Base-by-base conservation (phyloP, 2,797 vertebrate species). In the Eulemur rubriventer region DNA sequence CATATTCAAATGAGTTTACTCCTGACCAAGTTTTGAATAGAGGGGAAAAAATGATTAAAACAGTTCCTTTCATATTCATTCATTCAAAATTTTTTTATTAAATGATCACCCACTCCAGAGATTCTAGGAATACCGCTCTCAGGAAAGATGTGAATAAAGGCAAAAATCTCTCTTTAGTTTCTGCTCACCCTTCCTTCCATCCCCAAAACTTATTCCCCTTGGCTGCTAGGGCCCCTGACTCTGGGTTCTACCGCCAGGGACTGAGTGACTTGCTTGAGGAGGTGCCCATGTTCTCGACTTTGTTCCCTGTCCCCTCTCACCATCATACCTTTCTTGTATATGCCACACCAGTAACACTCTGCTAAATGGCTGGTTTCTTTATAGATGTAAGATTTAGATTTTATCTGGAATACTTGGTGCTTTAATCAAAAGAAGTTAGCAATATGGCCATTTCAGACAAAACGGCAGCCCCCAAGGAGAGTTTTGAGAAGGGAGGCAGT, bases 1-100 rank as follows among this genome's bases (percentile, higher is more conserved):
- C 10, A 72, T 67, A 67, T 41, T 75, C 48, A 93, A 91, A 83
- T 75, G 20, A 59, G 55, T 89, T 92, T 91, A 85, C 30, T 94
- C 33, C 84, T 72, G n/a, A 8, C 61, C 67, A 84, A 17, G 35
- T 91, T 78, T 89, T 89, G 61, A 84, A 35, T 46, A 70, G 70
- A 92, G 69, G 26, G 11, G 28, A 70, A 65, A 96, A 52, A 88
- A 50, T 63, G 55, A 57, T 43, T 65, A n/a, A 41, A 59, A 61
- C 8, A 92, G 52, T 93, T 93, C 20, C 5, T 96, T 93, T 93
- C 28, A 18, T 76, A 55, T 50, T 59, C 57, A 89, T 86, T 82
- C n/a, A 41, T 85, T 92, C 72, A 89, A 41, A 35, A 30, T 38
- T 41, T 57, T 57, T 76, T 81, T 80, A 84, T 83, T 72, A 91